A percentile compares a stretch with the other conserved stretches of the same genome.
Evolutionary conservation across 2,113 vertebrate species (phyloP).

Genomic region (Dasyurus viverrinus): DNA sequence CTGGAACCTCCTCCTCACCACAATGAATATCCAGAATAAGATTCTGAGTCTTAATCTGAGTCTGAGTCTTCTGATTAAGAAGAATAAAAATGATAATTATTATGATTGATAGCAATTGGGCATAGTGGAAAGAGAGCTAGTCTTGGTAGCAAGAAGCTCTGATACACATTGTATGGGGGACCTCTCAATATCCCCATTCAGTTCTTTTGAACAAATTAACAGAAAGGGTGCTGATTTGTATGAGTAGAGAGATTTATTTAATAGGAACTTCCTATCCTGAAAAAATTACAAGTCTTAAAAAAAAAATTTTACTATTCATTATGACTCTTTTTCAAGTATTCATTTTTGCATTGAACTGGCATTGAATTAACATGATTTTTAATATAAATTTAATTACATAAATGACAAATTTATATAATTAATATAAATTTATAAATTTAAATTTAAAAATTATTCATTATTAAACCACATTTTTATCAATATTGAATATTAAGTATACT

Average conservation of each 20-base stretch:
- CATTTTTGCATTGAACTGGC: neutral
- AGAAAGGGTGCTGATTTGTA: neutral
- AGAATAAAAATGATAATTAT: neutral
- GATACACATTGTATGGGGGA: neutral
- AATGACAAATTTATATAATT: too few species aligned
- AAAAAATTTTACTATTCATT: neutral
- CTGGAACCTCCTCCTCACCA: neutral
- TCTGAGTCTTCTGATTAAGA: neutral
- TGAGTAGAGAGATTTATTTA: neutral
- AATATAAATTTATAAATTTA: neutral
- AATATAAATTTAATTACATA: neutral
- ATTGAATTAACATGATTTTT: neutral
- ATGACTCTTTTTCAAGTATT: neutral
- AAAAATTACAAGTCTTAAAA: neutral
- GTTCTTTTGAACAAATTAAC: neutral
- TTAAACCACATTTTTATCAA: neutral
- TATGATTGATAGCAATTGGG: neutral
- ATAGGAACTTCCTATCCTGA: neutral
- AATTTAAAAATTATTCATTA: neutral
- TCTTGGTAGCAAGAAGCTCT: neutral
- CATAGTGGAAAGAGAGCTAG: neutral
- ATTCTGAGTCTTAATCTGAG: neutral
- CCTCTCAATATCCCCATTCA: neutral
- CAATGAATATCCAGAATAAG: neutral
- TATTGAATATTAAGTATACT: neutral